Conservation (phyloP, 1,140 invertebrate species). For the Tigriopus japonicus region DNA sequence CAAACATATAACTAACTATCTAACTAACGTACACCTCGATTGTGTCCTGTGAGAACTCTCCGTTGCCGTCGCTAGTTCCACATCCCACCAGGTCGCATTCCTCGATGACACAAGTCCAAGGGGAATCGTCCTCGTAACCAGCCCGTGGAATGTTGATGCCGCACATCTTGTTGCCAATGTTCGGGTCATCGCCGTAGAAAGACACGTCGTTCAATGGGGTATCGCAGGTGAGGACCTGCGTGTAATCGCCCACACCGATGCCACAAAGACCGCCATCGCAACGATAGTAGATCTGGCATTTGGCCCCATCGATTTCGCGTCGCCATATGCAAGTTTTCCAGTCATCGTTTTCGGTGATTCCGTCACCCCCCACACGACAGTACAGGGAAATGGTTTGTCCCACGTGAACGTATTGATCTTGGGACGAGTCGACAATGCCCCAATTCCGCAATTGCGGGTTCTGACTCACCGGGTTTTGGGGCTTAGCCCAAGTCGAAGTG, state of each 20-base stretch:
- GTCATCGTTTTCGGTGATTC: background rate
- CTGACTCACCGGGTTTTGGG: too few relatives aligned
- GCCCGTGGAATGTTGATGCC: background rate
- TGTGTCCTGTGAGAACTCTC: background rate
- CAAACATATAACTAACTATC: too few relatives aligned
- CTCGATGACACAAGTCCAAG: background rate
- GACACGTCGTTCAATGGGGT: background rate
- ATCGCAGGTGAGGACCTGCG: background rate
- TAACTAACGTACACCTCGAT: background rate
- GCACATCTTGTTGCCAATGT: background rate
- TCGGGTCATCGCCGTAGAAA: background rate
- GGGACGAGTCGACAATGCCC: too few relatives aligned
- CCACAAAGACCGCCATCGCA: slow-evolving; percentile 1
- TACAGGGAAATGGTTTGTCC: too few relatives aligned
- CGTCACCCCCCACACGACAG: background rate
- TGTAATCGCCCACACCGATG: background rate
- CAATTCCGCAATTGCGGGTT: too few relatives aligned
- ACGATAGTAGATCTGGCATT: background rate
- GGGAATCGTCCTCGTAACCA: background rate
- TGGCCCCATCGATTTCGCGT: background rate
- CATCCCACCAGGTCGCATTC: background rate
- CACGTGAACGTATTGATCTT: too few relatives aligned
- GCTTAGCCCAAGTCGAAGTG: too few relatives aligned
- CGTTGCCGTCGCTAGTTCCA: background rate
- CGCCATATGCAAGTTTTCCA: background rate